A percentile compares a stretch with the other conserved stretches of the same genome.
These are phyloP conservation scores for Drosophila chauvacae DNA, from an alignment of 1,140 invertebrate genomes.

Conservation along the genomic window DNA sequence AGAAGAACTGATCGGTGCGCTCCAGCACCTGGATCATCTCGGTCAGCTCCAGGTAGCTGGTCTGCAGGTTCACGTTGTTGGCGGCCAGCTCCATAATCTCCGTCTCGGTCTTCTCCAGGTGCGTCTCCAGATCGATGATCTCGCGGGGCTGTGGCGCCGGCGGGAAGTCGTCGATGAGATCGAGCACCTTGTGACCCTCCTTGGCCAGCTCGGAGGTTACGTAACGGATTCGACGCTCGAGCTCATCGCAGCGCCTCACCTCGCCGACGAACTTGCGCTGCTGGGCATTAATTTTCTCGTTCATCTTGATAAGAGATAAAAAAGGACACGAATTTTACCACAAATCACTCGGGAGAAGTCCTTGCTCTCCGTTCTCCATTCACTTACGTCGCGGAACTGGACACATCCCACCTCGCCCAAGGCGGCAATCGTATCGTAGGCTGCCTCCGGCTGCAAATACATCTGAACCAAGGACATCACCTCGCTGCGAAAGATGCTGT, in stretches of 20 bases:
- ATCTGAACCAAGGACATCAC: constrained; percentile 94
- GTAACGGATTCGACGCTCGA: constrained; percentile 93
- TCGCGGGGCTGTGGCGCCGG: constrained; percentile 97
- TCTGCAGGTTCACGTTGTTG: constrained; percentile 96
- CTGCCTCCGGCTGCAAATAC: constrained; percentile 95
- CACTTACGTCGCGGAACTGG: constrained; percentile 93
- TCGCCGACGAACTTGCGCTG: constrained; percentile 94
- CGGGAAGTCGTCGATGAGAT: constrained; percentile 91
- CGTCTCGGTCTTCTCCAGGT: constrained; percentile 96
- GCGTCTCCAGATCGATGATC: constrained; percentile 93
- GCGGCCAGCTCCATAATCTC: constrained; percentile 96
- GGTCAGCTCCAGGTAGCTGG: constrained; percentile 96
- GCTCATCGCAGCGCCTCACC: constrained; percentile 93
- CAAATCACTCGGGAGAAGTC: no score
- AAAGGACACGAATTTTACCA: not conserved
- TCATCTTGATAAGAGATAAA: constrained; percentile 86
- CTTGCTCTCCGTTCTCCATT: not conserved
- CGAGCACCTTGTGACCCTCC: constrained; percentile 90
- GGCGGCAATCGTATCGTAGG: constrained; percentile 94
- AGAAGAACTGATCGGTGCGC: constrained; percentile 90
- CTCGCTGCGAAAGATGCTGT: constrained; percentile 93
- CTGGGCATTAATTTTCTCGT: constrained; percentile 91
- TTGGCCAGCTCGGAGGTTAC: constrained; percentile 94
- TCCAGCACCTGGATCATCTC: constrained; percentile 97
- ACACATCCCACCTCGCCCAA: constrained; percentile 94